Percentiles rank a stretch among this genome's conserved stretches.
phyloP scores from a whole-genome alignment of 2,113 vertebrate genomes.

The Sceloporus undulatus region DNA sequence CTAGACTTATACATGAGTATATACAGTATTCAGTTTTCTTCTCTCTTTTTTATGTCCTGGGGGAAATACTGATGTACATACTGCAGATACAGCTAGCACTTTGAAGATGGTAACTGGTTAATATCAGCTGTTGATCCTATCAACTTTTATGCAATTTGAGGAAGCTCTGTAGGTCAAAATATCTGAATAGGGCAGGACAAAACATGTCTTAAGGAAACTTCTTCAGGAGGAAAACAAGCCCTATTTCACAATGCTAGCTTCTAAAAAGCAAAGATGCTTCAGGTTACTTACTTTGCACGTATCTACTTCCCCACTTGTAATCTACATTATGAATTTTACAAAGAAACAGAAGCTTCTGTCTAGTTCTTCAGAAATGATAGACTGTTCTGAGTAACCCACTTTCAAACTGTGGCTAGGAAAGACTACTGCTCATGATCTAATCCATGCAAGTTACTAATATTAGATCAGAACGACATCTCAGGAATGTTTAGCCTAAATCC shows the following conservation, averaged over 20 bases:
- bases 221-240: not conserved
- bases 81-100: not conserved
- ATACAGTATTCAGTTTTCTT: not conserved
- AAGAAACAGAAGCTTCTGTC: not conserved
- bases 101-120: not conserved
- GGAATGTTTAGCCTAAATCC: too few relatives aligned
- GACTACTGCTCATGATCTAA: not conserved
- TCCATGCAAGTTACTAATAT: not conserved
- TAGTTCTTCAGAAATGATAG: not conserved
- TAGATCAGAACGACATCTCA: too few relatives aligned
- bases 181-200: not conserved
- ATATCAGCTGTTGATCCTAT: not conserved
- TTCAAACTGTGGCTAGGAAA: not conserved
- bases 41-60: not conserved
- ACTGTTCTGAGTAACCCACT: not conserved
- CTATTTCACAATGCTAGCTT: not conserved
- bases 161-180: not conserved
- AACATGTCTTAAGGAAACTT: slow-evolving; percentile 3
- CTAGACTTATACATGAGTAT: too few relatives aligned
- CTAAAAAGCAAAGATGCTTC: slow-evolving; percentile 24
- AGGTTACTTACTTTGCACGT: not conserved
- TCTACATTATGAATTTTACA: too few relatives aligned
- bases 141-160: slow-evolving; percentile 16
- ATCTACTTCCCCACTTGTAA: not conserved
- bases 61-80: not conserved